These are phyloP conservation scores for Aleadryas rufinucha DNA, from an alignment of 2,113 vertebrate genomes.

Conservation along the genomic window DNA sequence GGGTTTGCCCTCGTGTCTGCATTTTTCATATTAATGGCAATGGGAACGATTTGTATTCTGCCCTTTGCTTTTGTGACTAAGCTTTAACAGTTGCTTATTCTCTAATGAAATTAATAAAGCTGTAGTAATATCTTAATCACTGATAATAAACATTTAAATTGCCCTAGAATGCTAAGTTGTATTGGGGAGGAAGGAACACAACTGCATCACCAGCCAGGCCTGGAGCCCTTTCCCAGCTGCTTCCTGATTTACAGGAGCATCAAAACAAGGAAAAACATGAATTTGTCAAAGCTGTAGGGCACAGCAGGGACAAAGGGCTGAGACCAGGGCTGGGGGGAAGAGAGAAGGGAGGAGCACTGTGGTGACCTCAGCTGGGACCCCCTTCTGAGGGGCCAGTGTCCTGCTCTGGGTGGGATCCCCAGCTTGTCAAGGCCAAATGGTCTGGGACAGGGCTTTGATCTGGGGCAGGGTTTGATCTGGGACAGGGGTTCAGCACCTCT, in stretches of 20 bases:
- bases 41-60: neutral
- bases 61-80: neutral
- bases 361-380: neutral
- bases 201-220: neutral
- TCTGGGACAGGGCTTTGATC: neutral
- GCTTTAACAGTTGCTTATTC: neutral
- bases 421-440: accelerated
- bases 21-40: neutral
- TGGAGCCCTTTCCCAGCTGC: neutral
- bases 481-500: neutral
- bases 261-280: neutral
- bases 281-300: neutral
- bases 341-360: neutral
- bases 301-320: neutral
- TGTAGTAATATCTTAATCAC: neutral
- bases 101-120: constrained; percentile 7
- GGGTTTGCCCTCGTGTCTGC: accelerated
- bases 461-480: neutral
- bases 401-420: neutral
- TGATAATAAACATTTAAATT: neutral
- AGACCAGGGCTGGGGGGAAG: too few species aligned
- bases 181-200: neutral
- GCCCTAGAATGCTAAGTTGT: neutral
- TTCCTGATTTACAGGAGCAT: neutral
- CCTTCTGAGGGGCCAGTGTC: neutral